These are phyloP conservation scores for Perizoma flavofasciatum DNA, from an alignment of 2,888 invertebrate species.

Conservation along the genomic window DNA sequence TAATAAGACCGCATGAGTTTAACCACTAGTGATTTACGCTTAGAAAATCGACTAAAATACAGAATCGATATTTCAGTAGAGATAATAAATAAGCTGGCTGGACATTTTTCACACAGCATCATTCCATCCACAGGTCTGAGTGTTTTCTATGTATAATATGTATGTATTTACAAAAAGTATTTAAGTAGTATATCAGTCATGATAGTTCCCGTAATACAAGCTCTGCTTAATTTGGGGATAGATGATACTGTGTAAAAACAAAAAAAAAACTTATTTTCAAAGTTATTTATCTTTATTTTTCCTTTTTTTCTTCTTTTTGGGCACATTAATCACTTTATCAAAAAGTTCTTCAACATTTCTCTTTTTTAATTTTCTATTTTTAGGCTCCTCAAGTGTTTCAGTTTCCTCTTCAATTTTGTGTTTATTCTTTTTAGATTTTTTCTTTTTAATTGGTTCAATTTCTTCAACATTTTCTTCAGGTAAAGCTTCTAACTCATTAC, in stretches of 20 bases:
- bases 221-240: too few species aligned
- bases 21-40: constrained; percentile 12
- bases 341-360: constrained; percentile 27
- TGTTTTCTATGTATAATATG: too few species aligned
- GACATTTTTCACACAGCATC: too few species aligned
- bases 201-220: too few species aligned
- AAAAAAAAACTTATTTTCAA: too few species aligned
- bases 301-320: constrained; percentile 69
- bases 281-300: constrained; percentile 51
- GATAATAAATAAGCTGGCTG: too few species aligned
- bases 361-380: constrained; percentile 46
- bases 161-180: too few species aligned
- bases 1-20: too few species aligned
- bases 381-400: constrained; percentile 39
- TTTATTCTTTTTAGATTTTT: constrained; percentile 45
- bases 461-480: constrained; percentile 19
- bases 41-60: constrained; percentile 10
- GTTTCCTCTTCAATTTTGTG: constrained; percentile 25
- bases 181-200: too few species aligned
- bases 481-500: constrained; percentile 12
- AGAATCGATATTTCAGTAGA: background rate
- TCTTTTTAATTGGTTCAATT: constrained; percentile 33
- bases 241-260: too few species aligned
- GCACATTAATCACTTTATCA: constrained; percentile 41
- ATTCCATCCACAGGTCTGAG: too few species aligned